phyloP scores from a whole-genome alignment of 2,113 vertebrate species.

The Parotia lawesii region DNA sequence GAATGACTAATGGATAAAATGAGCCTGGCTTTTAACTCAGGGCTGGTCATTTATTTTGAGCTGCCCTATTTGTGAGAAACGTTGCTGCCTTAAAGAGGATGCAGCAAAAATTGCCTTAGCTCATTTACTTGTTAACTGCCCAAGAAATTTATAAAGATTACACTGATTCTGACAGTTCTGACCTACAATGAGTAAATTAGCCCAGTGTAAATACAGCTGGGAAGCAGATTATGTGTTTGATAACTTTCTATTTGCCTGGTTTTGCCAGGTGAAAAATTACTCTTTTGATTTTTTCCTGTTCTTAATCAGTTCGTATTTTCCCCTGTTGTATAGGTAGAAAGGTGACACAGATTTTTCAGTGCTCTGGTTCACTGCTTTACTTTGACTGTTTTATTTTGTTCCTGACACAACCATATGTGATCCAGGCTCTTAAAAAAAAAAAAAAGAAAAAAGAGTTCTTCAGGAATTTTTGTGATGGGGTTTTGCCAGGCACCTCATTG shows the following conservation, averaged over 20 bases:
- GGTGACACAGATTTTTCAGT: neutral
- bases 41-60: neutral
- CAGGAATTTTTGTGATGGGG: neutral
- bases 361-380: neutral
- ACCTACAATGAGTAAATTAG: neutral
- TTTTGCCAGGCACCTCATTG: neutral
- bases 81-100: neutral
- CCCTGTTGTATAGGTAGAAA: neutral
- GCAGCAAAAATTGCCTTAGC: neutral
- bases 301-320: neutral
- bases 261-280: neutral
- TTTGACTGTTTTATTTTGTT: neutral
- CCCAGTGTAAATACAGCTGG: neutral
- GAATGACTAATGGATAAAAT: neutral
- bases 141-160: neutral
- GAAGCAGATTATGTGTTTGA: neutral
- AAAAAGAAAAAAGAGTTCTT: neutral
- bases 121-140: neutral
- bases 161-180: neutral
- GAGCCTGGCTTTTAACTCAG: neutral
- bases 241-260: neutral
- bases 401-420: neutral
- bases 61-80: neutral
- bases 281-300: neutral
- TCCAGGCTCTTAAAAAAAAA: neutral